Evolutionary conservation across 2,113 vertebrate genomes (phyloP), one percentile per base, ranked within the genome.

Genomic region (Physeter macrocephalus): DNA sequence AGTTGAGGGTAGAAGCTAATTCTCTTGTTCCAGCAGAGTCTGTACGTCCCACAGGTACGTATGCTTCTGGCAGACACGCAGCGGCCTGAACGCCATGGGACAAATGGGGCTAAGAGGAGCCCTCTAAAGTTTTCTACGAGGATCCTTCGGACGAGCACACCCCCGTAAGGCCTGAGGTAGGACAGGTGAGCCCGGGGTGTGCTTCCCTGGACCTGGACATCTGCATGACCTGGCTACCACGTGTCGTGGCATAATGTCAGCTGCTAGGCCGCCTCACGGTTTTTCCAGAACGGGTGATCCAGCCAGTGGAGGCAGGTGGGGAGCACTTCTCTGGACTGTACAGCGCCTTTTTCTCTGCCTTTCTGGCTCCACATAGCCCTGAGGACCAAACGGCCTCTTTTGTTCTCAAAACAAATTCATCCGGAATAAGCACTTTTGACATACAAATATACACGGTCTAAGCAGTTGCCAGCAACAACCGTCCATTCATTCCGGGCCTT

Each of bases 351-450:
- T 91, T 69, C 27, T 43, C 14, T 41, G 54, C 34, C 31, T 49
- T 85, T 93, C 92, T 93, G 72, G 36, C 69, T 82, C 41, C 52
- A 14, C 27, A 52, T 4, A 64, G 29, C 21, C 11, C 54, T 31
- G 31, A n/a, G 62, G 80, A 96, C 66, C 94, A 43, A 72, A 74
- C 88, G 84, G 31, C 75, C n/a, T 6, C 71, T 94, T 96, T 96
- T 97, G 93, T 95, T 93, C 29, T 39, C 95, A 96, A 88, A 83
- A 90, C 82, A 82, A 83, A 92, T 92, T 88, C 74, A 46, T 90
- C 23, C 0, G 0, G 34, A 61, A 77, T 93, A 94, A 93, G 93
- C 96, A 86, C 85, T 88, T 95, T 64, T 57, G 77, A 94, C 83
- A 89, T 96, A 43, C 81, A 91, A 72, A 86, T 74, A n/a, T 77